Evolutionary conservation across 2,888 invertebrate species (phyloP).

Genomic region (Aphelenchoides bicaudatus): DNA sequence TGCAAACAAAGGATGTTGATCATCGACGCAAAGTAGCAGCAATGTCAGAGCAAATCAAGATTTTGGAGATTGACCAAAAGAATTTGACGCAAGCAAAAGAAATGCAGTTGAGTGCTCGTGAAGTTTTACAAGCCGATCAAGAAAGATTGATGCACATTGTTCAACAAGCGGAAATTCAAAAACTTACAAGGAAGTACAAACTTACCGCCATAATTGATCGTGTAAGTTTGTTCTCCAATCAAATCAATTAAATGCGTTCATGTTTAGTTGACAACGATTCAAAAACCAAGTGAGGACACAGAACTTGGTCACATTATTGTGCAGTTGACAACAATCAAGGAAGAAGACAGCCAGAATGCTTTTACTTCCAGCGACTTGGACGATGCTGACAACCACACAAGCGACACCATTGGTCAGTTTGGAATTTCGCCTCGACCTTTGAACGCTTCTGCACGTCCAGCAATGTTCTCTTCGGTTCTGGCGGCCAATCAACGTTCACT

Average conservation of each 20-base stretch:
- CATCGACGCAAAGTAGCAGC: conserved; percentile 8
- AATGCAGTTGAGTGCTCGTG: conserved; percentile 34
- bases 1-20: conserved; percentile 16
- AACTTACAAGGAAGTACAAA: conserved; percentile 59
- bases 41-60: conserved; percentile 52
- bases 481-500: conserved; percentile 31
- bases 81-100: conserved; percentile 49
- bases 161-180: conserved; percentile 57
- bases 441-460: conserved; percentile 2
- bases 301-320: conserved; percentile 40
- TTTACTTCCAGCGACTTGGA: conserved; percentile 32
- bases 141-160: conserved; percentile 55
- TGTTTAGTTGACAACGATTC: conserved; percentile 25
- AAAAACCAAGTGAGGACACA: conserved; percentile 18
- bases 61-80: conserved; percentile 58
- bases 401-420: conserved; percentile 50
- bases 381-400: conserved; percentile 37
- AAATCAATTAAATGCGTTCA: not conserved
- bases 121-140: conserved; percentile 50
- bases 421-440: conserved; percentile 31
- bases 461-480: too few species aligned
- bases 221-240: conserved; percentile 24
- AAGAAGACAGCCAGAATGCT: conserved; percentile 43
- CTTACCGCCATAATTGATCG: conserved; percentile 58
- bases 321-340: conserved; percentile 48